Evolutionary conservation across 2,797 vertebrate genomes (phyloP), one percentile per base, ranked within the genome.

Genomic region (Neostethus bicornis): DNA sequence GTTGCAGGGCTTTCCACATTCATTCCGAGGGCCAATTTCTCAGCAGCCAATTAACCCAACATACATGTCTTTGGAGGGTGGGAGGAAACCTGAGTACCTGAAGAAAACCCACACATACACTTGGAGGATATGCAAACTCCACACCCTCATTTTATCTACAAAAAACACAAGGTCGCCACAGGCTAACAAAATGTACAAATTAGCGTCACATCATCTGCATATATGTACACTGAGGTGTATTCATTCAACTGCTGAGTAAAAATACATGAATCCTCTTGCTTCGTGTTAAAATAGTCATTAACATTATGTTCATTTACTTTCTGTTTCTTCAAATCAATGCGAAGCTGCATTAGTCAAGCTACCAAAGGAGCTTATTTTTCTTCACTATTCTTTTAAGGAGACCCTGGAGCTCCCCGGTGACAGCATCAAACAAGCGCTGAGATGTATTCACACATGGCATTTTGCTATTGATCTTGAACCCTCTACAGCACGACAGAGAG

Each of bases 341-440:
- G 13, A 45, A 35, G 50, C 26, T 64, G 43, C 62, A 32, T 75
- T 51, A 71, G 51, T 80, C 50, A 43, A 66, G 58, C 69, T 51
- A 51, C 47, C 51, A 51, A 53, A 77, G 43, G 16, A 51, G 57
- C 55, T 63, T 64, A 44, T 73, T 77, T 70, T 52, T 38, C 44
- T 14, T 55, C 49, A 69, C 26, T 24, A 4, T 49, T 46, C 70
- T 71, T 79, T 66, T 50, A 61, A 65, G 57, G 59, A 52, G 61
- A 57, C 57, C 66, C 72, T 23, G 52, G 35, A 80, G 74, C 68
- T 78, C 80, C 73, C 63, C 1, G 26, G 77, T 31, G 77, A 78
- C 61, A 29, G 48, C 74, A 83, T 86, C 79, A 87, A 84, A 85
- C 69, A 77, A 42, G 62, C 65, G 29, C 66, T 37, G 65, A 72